Evolutionary conservation across 2,113 vertebrate species (phyloP).

Genomic region (Maccullochella peelii): DNA sequence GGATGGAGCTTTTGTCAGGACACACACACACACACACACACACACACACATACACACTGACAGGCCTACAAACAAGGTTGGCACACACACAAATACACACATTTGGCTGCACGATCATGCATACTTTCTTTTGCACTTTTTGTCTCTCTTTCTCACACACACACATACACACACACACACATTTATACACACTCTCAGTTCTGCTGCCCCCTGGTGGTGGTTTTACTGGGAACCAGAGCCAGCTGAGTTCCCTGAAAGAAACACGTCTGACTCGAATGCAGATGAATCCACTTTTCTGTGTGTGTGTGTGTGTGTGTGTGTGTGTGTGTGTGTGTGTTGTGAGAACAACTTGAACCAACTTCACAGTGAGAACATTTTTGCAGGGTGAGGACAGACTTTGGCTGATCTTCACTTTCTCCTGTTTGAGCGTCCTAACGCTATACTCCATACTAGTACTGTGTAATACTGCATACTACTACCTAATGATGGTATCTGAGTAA

Average conservation of each 20-base stretch:
- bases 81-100: slow-evolving; percentile 67
- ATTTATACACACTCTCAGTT: neutral
- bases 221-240: neutral
- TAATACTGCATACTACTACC: too few relatives aligned
- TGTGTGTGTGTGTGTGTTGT: neutral
- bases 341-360: neutral
- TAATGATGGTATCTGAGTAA: too few relatives aligned
- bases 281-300: neutral
- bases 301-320: neutral
- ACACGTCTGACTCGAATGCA: neutral
- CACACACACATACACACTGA: slow-evolving; percentile 10
- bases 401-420: neutral
- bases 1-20: slow-evolving; percentile 77
- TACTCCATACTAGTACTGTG: neutral
- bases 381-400: slow-evolving; percentile 7
- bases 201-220: slow-evolving; percentile 60
- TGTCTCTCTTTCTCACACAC: neutral
- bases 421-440: neutral
- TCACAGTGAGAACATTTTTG: slow-evolving; percentile 2
- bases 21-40: slow-evolving; percentile 39
- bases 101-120: slow-evolving; percentile 63
- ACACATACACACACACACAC: neutral
- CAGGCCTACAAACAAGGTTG: slow-evolving; percentile 59
- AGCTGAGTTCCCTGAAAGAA: neutral
- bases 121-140: slow-evolving; percentile 53